Conservation (phyloP, 2,797 vertebrate species). For the Podargus strigoides region DNA sequence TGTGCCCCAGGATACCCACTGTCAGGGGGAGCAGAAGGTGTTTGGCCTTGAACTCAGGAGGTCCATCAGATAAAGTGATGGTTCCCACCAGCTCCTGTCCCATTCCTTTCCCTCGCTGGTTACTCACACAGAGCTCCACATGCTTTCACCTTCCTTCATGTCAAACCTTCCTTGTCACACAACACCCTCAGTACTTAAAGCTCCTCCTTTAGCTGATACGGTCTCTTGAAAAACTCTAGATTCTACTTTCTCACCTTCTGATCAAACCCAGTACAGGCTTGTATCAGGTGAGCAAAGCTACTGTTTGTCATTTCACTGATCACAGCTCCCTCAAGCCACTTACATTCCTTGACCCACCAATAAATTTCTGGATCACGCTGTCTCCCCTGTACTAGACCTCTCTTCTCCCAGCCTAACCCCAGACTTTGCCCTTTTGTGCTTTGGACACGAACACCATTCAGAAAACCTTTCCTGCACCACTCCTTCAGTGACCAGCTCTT, state of each 20-base stretch:
- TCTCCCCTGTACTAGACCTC: neutral
- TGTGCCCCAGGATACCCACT: neutral
- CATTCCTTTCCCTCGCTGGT: neutral
- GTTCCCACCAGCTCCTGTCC: constrained; percentile 3
- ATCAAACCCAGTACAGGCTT: neutral
- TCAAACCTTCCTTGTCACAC: neutral
- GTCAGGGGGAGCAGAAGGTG: neutral
- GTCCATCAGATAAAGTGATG: neutral
- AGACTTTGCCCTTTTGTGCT: neutral
- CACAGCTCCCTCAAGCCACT: neutral
- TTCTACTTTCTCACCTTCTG: constrained; percentile 27
- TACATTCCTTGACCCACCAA: neutral
- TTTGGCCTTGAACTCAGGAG: neutral
- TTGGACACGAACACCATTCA: neutral
- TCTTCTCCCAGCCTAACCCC: neutral
- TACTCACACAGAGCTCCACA: neutral
- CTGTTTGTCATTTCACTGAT: constrained; percentile 21
- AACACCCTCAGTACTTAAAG: constrained; percentile 19
- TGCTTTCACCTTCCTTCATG: neutral
- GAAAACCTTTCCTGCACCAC: neutral
- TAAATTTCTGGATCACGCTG: neutral
- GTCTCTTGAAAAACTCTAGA: constrained; percentile 36
- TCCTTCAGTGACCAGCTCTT: neutral
- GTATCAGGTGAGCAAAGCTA: constrained; percentile 14
- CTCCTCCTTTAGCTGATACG: neutral